Conservation (phyloP, 1,140 invertebrate species). For the Pararge aegeria region DNA sequence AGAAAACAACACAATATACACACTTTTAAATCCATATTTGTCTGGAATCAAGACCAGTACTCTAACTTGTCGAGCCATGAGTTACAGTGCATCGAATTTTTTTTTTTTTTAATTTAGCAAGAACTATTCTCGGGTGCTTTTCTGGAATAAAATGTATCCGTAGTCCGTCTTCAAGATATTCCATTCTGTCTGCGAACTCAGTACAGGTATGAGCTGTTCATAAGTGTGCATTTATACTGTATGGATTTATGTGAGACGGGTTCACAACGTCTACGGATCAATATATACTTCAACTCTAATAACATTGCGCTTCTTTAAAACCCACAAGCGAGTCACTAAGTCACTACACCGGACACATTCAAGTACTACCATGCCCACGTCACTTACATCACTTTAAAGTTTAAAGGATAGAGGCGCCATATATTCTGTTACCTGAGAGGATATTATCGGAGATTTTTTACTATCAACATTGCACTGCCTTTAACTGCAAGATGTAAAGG, state of each 20-base stretch:
- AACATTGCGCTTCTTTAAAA: conserved; percentile 32
- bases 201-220: no score
- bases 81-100: no score
- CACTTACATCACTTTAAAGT: conserved; percentile 52
- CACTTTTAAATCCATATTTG: no score
- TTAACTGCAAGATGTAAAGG: no score
- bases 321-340: conserved; percentile 28
- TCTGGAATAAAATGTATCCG: no score
- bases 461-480: neutral
- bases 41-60: no score
- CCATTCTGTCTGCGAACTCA: no score
- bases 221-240: neutral
- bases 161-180: no score
- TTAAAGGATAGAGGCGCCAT: neutral
- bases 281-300: conserved; percentile 1
- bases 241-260: neutral
- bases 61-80: no score
- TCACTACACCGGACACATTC: conserved; percentile 8
- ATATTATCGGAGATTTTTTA: neutral
- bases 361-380: conserved; percentile 37
- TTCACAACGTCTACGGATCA: neutral
- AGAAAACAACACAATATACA: no score
- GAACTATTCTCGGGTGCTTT: no score
- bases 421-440: neutral
- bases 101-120: no score